phyloP scores from a whole-genome alignment of 2,888 invertebrate genomes.

The Nomada goodeniana region DNA sequence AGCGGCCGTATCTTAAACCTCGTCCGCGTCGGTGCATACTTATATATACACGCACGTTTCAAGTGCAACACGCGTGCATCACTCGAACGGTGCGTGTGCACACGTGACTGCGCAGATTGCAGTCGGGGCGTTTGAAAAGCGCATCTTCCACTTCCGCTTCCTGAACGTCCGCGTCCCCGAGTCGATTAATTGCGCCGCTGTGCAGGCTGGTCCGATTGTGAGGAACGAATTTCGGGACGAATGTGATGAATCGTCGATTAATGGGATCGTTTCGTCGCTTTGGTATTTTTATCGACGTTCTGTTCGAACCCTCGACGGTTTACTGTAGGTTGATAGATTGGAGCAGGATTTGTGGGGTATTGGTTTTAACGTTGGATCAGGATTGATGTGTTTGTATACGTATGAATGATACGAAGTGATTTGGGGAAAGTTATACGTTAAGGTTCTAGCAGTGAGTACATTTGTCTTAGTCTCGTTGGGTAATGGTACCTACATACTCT shows the following conservation, averaged over 20 bases:
- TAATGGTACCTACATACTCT: too few species aligned
- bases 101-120: slow-evolving; percentile 32
- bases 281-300: not conserved
- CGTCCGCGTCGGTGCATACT: slow-evolving; percentile 1
- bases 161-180: slow-evolving; percentile 11
- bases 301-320: not conserved
- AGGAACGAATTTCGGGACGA: not conserved
- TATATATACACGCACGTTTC: not conserved
- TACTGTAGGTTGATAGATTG: too few species aligned
- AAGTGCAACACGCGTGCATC: not conserved
- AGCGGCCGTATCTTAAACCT: not conserved
- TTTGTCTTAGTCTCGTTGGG: too few species aligned
- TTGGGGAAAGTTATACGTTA: too few species aligned
- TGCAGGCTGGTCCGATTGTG: not conserved
- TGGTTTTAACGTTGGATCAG: too few species aligned
- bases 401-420: too few species aligned
- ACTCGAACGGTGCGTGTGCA: not conserved
- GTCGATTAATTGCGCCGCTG: slow-evolving; percentile 18
- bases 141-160: slow-evolving; percentile 49
- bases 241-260: not conserved
- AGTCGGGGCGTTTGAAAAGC: slow-evolving; percentile 12
- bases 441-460: too few species aligned
- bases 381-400: too few species aligned
- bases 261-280: not conserved
- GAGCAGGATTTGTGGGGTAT: too few species aligned